These are phyloP conservation scores for Calliopum simillimum DNA, from an alignment of 2,888 invertebrate genomes.

Conservation along the genomic window DNA sequence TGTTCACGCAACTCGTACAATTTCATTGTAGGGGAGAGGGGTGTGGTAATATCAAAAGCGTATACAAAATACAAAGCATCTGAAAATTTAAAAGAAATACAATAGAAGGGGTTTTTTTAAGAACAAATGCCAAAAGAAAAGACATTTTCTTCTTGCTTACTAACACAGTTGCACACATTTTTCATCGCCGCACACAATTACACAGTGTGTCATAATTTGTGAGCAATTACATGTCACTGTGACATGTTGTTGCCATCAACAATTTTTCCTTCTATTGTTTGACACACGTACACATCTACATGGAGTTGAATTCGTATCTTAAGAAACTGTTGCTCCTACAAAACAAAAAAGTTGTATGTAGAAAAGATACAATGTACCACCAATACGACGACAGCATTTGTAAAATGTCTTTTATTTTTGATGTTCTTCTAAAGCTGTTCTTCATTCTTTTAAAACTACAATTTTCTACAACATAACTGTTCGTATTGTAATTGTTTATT, in stretches of 20 bases:
- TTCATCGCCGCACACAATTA: slow-evolving; percentile 24
- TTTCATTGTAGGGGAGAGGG: not conserved
- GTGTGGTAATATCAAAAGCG: not conserved
- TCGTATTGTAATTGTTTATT: too few relatives aligned
- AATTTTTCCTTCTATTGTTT: slow-evolving; percentile 29
- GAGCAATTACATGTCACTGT: slow-evolving; percentile 56
- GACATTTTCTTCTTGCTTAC: not conserved
- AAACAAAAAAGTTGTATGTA: not conserved
- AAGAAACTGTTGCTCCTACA: not conserved
- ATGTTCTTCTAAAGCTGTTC: too few relatives aligned
- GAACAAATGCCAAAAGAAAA: not conserved
- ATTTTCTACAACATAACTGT: too few relatives aligned
- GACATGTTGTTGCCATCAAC: slow-evolving; percentile 43
- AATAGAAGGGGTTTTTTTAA: not conserved
- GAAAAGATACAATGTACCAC: too few relatives aligned
- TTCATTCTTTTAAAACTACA: too few relatives aligned
- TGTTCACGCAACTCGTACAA: not conserved
- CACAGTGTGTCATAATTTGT: slow-evolving; percentile 55
- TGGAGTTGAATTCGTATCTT: too few relatives aligned
- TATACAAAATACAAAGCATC: not conserved
- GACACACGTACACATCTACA: not conserved
- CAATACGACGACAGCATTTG: too few relatives aligned
- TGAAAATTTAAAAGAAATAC: not conserved
- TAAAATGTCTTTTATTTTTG: too few relatives aligned
- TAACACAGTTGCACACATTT: slow-evolving; percentile 11